Evolutionary conservation across 2,797 vertebrate species (phyloP).

Genomic region (Selene dorsalis): DNA sequence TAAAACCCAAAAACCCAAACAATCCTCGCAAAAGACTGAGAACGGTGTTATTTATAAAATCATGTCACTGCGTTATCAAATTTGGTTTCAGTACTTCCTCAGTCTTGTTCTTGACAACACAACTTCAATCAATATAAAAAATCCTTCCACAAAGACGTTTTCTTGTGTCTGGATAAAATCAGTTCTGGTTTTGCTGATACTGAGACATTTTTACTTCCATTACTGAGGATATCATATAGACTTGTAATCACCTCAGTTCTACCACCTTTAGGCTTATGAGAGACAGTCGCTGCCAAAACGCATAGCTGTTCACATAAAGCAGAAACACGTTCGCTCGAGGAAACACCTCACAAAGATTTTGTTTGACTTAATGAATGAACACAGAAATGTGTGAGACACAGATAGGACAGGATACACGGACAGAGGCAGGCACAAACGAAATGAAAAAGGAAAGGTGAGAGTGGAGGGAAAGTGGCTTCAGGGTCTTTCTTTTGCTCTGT

Average conservation of each 20-base stretch:
- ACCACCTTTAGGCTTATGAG: neutral
- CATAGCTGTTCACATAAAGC: slow-evolving; percentile 3
- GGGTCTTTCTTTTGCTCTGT: slow-evolving; percentile 68
- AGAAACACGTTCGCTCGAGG: slow-evolving; percentile 1
- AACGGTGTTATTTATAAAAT: slow-evolving; percentile 1
- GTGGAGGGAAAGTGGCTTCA: slow-evolving; percentile 55
- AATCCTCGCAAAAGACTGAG: neutral
- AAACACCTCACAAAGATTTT: slow-evolving; percentile 21
- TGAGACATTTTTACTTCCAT: neutral
- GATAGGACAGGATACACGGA: slow-evolving; percentile 42
- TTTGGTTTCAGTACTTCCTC: slow-evolving; percentile 6
- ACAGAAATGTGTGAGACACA: slow-evolving; percentile 39
- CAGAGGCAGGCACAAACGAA: slow-evolving; percentile 49
- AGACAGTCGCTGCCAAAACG: slow-evolving; percentile 22
- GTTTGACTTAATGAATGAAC: slow-evolving; percentile 31
- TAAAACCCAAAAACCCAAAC: too few relatives aligned
- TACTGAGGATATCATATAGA: neutral
- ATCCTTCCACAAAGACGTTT: too few relatives aligned
- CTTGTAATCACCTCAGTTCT: neutral
- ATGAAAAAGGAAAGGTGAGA: slow-evolving; percentile 60
- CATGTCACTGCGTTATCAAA: slow-evolving; percentile 4
- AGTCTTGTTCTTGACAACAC: neutral
- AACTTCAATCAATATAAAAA: neutral
- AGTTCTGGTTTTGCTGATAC: neutral
- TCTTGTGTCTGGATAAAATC: neutral